A percentile compares a stretch with the other conserved stretches of the same genome.
Evolutionary conservation across 2,797 vertebrate genomes (phyloP).

Genomic region (Hafferia zeledoni): DNA sequence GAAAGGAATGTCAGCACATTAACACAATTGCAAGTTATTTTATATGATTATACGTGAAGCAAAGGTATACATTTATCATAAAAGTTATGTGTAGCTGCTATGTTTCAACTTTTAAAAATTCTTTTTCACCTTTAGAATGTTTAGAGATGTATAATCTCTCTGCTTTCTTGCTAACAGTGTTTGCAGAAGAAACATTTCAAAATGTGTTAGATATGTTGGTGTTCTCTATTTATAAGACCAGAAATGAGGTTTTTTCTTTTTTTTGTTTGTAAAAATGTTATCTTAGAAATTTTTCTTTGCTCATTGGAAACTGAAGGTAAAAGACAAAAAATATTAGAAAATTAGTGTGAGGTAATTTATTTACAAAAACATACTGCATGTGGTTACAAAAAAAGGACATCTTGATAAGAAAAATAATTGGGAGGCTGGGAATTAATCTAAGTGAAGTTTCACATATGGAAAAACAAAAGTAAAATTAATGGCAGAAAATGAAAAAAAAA

Average conservation of each 20-base stretch:
- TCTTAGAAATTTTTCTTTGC: not conserved
- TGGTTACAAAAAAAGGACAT: not conserved
- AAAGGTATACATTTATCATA: conserved; percentile 17
- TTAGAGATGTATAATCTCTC: not conserved
- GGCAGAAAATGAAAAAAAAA: not conserved
- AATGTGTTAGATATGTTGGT: not conserved
- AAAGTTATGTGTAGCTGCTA: not conserved
- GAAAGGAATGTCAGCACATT: conserved; percentile 19
- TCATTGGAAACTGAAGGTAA: not conserved
- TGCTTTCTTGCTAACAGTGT: not conserved
- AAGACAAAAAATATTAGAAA: not conserved
- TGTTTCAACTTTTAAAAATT: conserved; percentile 11
- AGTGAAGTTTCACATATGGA: not conserved
- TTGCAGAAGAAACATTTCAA: conserved; percentile 26
- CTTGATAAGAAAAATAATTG: not conserved
- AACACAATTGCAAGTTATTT: conserved; percentile 56
- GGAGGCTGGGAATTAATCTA: not conserved
- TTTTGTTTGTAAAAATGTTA: not conserved
- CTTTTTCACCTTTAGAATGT: not conserved
- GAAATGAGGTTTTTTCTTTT: not conserved
- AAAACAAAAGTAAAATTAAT: not conserved
- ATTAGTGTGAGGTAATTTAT: not conserved
- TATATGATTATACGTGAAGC: conserved; percentile 10
- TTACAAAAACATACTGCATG: not conserved
- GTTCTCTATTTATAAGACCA: not conserved